A percentile compares a stretch with the other conserved stretches of the same genome.
These are phyloP conservation scores for Pocillopora verrucosa DNA, from an alignment of 64 coral and sea anemone genomes.

Conservation along the genomic window DNA sequence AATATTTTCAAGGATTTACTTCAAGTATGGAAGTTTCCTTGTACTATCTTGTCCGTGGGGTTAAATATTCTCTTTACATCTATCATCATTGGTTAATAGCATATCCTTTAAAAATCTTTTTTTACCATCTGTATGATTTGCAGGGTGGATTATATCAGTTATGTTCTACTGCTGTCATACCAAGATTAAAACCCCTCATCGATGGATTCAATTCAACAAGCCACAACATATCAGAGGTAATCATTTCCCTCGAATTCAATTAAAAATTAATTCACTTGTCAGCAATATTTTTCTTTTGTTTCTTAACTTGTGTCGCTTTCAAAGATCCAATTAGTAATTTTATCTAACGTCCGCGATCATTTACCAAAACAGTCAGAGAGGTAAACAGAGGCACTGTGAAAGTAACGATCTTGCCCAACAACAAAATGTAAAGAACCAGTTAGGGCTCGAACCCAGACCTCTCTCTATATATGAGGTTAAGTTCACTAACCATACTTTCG, in stretches of 20 bases:
- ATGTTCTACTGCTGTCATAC: conserved; percentile 74
- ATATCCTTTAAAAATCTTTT: not conserved
- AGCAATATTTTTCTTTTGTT: not conserved
- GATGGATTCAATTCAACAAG: conserved; percentile 90
- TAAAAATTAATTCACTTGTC: not conserved
- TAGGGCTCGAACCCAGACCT: too few relatives aligned
- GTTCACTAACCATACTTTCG: too few relatives aligned
- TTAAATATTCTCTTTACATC: not conserved
- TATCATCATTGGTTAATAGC: too few relatives aligned
- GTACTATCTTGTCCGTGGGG: not conserved
- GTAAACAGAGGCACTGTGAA: too few relatives aligned
- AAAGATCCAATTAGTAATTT: too few relatives aligned
- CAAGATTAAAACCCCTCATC: conserved; percentile 84
- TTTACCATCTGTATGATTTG: not conserved
- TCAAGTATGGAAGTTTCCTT: conserved; percentile 48
- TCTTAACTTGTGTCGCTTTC: not conserved
- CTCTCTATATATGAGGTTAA: too few relatives aligned
- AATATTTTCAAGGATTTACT: conserved; percentile 91
- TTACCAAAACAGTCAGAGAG: not conserved
- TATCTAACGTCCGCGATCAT: not conserved
- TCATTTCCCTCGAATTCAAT: not conserved
- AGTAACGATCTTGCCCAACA: too few relatives aligned
- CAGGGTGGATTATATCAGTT: conserved; percentile 85
- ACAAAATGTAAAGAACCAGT: too few relatives aligned
- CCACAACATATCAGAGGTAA: conserved; percentile 96